Base-by-base conservation (phyloP, 2,888 invertebrate genomes). In the Sepioteuthis lessoniana region DNA sequence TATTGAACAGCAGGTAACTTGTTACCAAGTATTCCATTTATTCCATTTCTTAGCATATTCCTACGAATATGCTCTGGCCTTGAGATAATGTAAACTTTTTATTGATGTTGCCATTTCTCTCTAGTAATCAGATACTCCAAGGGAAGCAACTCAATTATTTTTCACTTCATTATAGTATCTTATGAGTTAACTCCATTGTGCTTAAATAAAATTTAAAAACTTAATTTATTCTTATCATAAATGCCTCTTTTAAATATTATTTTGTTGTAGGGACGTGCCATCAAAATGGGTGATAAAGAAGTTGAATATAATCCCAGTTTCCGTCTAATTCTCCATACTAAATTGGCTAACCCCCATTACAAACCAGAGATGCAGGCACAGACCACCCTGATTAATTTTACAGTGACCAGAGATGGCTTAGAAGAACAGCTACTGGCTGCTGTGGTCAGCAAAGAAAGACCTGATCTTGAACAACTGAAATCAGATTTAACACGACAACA, bases 331-430 rank as follows among this genome's bases (percentile, higher is more conserved):
- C 97, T 99, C 42, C 99, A 99, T 96, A 99, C 99, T 0, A 99
- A 99, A 97, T 97, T 99, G 95, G 99, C 99, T 1, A 99, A 99
- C 97, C 99, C 99, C 28, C 99, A 99, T 97, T 99, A 99, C 97
- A 99, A 99, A 97, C 99, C 99, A 1, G 99, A 99, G 98, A 99
- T 99, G 98, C 99, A 99, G 97, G 99, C 99, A 31, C 99, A 99
- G 97, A 99, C 99, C 0, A 99, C 99, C 3, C 97, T 99, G 94
- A 99, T 99, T 95, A 99, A 99, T 97, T 99, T 99, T 96, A 99
- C 99, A 25, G 99, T 99, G 19, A 99, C 99, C 19, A 98, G 99
- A 96, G 99, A 99, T 97, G 99, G 99, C 21, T 97, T 99, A 93
- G 99, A 99, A 97, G 99, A 99, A 97, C 99, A 99, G 97, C 98